Evolutionary conservation across 1,140 invertebrate species (phyloP), one percentile per base, ranked within the genome.

Genomic region (Ceratina japonica): DNA sequence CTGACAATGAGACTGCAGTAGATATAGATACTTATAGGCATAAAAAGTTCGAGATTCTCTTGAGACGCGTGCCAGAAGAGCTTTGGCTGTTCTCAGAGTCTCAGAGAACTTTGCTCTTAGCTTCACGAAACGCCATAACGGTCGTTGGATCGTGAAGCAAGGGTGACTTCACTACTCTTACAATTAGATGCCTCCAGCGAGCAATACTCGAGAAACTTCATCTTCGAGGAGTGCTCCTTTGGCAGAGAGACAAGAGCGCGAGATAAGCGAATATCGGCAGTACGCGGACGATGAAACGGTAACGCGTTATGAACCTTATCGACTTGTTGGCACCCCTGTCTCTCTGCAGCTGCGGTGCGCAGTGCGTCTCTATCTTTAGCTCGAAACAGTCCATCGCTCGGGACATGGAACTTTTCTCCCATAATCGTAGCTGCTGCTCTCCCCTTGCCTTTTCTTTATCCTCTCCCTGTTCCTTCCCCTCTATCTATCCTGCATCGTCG

Each of bases 311-410:
- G 85, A 85, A 89, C 87, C 37, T 44, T 90, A 90, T 90, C 89
- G 89, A 90, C 89, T 88, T 90, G 88, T 89, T 89, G 85, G 87
- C 87, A 87, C 87, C 87, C 85, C 81, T 85, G 88, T 78, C 73
- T 87, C 5, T 44, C 70, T 80, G 82, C 84, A 86, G 89, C 89
- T 88, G 89, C 83, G 80, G 75, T 44, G 37, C 37, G 37, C 37
- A 44, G 37, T 44, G 37, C 82, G 82, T 82, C 87, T 90, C 89
- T 90, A 90, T 90, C 89, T 90, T 90, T 90, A 90, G 89, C 86
- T 49, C 84, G 79, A 75, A 71, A 78, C 73, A 69, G 64, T 37
- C 76, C 70, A 78, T 71, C 31, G 49, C 71, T 62, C 66, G 77
- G 65, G 69, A 69, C 69, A 44, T 44, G 37, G 37, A 44, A 44